Conservation (phyloP, 1,140 invertebrate genomes). For the Drosophila navojoa region DNA sequence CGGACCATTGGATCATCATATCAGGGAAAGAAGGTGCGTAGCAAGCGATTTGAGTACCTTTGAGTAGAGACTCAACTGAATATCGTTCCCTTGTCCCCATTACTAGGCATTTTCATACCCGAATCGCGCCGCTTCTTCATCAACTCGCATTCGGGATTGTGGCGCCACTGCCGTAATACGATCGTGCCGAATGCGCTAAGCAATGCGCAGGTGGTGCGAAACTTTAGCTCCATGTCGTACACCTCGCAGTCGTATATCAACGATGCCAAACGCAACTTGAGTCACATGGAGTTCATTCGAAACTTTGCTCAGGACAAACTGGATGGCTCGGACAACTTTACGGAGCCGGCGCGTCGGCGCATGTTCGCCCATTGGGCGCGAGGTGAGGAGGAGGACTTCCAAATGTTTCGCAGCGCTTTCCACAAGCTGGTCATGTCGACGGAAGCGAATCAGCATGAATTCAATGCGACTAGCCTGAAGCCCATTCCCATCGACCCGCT, state of each 20-base stretch:
- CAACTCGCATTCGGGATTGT: conserved; percentile 88
- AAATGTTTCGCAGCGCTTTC: conserved; percentile 66
- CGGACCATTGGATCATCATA: conserved; percentile 90
- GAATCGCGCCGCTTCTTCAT: conserved; percentile 86
- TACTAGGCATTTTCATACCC: conserved; percentile 86
- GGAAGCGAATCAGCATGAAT: conserved; percentile 56
- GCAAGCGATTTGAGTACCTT: not conserved
- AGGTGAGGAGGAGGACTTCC: conserved; percentile 70
- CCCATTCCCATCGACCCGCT: conserved; percentile 69
- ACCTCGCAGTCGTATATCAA: conserved; percentile 58
- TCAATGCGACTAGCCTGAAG: conserved; percentile 50
- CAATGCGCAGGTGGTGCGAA: conserved; percentile 71
- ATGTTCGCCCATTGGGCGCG: conserved; percentile 82
- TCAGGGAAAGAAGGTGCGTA: conserved; percentile 84
- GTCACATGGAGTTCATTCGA: conserved; percentile 64
- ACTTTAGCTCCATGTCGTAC: conserved; percentile 77
- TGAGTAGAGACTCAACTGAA: not conserved
- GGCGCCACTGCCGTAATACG: conserved; percentile 87
- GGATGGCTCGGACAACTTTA: conserved; percentile 58
- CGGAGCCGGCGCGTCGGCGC: conserved; percentile 75
- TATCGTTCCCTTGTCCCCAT: conserved; percentile 2
- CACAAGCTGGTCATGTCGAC: conserved; percentile 65
- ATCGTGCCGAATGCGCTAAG: conserved; percentile 68
- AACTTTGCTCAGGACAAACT: conserved; percentile 59
- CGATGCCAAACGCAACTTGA: conserved; percentile 68